Conservation (phyloP, 2,797 vertebrate genomes). For the Spheniscus humboldti region DNA sequence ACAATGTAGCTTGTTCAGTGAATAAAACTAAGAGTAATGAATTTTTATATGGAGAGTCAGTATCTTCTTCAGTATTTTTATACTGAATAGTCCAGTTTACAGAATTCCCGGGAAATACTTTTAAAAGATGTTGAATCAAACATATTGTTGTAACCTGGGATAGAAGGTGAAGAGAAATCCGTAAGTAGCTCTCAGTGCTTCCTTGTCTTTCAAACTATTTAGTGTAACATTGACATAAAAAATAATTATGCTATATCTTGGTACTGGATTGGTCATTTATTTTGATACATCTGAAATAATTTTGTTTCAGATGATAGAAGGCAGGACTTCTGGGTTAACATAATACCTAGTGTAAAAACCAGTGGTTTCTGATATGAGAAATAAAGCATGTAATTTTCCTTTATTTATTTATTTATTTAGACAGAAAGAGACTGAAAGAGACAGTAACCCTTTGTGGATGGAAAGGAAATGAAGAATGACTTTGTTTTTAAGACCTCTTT, state of each 20-base stretch:
- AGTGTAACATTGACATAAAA: neutral
- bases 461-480: neutral
- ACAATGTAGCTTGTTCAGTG: neutral
- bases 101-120: neutral
- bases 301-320: neutral
- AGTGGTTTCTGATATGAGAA: neutral
- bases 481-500: neutral
- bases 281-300: neutral
- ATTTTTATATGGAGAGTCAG: neutral
- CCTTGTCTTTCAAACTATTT: neutral
- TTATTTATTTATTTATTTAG: neutral
- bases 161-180: neutral
- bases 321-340: neutral
- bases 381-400: neutral
- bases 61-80: neutral
- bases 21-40: neutral
- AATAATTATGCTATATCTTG: neutral
- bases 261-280: neutral
- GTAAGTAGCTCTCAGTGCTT: neutral
- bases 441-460: neutral
- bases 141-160: neutral
- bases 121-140: neutral
- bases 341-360: neutral
- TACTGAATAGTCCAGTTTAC: neutral
- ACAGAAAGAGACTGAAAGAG: neutral